Evolutionary conservation across 2,113 vertebrate genomes (phyloP), one percentile per base, ranked within the genome.

Genomic region (Sisor rabdophorus): DNA sequence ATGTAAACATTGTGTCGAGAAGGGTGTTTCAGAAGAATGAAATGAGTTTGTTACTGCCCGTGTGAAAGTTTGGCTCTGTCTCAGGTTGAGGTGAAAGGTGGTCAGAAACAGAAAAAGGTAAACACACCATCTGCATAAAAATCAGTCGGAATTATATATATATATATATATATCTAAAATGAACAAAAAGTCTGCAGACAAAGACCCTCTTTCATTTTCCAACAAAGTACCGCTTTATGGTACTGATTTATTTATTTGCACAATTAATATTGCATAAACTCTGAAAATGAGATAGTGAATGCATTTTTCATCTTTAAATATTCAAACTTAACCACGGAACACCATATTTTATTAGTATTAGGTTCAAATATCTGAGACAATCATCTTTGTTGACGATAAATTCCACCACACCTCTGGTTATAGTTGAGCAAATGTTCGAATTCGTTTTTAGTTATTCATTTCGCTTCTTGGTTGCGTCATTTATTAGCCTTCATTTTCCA

Each of bases 401-500:
- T 44, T n/a, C 11, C 11, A 3, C 15, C n/a, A 44, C 11, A n/a
- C 12, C 9, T 65, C 13, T 48, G 22, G n/a, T 17, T 16, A 67
- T 3, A 48, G 64, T 0, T 67, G 8, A 24, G 24, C 13, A 24
- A 87, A 88, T 89, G 89, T 88, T 90, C 88, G 88, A n/a, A n/a
- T n/a, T n/a, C n/a, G n/a, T n/a, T n/a, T 90, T 90, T 85, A 89
- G 90, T 91, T 90, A 91, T 91, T 89, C n/a, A 12, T 44, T 64
- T 89, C 89, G 86, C 87, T 91, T 87, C 88, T 91, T 91, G 90
- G 89, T 87, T 88, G 86, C 87, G 84, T 89, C 86, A 89, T 91
- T 91, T 88, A 89, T 91, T 91, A 89, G 87, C 87, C 87, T 87
- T 86, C 86, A 89, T 91, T 90, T 88, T 89, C 88, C 87, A 89